Evolutionary conservation across 2,113 vertebrate species (phyloP).

Genomic region (Dryoscopus gambensis): DNA sequence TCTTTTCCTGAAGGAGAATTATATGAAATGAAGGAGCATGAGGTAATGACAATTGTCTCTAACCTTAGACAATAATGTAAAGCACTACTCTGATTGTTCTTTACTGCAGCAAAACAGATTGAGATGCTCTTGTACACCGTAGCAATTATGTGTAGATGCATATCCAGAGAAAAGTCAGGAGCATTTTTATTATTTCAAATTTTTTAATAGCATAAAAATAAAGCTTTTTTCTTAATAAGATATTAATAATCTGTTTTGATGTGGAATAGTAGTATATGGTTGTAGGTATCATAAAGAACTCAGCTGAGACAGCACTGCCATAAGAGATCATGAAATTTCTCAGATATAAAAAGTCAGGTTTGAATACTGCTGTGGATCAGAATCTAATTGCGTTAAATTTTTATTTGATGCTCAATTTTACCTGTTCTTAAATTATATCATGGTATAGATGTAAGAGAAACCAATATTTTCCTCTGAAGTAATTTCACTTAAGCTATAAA

Average conservation of each 20-base stretch:
- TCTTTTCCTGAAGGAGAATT: background rate
- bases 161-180: background rate
- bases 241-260: background rate
- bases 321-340: background rate
- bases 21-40: background rate
- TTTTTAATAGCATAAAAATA: background rate
- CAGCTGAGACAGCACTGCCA: background rate
- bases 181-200: background rate
- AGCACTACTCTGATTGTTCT: background rate
- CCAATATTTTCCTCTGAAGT: background rate
- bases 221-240: background rate
- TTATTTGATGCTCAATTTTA: background rate
- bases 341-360: background rate
- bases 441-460: background rate
- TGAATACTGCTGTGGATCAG: background rate
- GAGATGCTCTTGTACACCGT: background rate
- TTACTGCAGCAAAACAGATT: background rate
- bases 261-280: background rate
- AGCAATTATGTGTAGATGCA: background rate
- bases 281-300: background rate
- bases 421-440: background rate
- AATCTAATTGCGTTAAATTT: background rate
- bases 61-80: background rate
- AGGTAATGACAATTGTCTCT: background rate
- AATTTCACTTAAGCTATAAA: background rate